phyloP scores from a whole-genome alignment of 2,888 invertebrate species.

The Tyria jacobaeae region DNA sequence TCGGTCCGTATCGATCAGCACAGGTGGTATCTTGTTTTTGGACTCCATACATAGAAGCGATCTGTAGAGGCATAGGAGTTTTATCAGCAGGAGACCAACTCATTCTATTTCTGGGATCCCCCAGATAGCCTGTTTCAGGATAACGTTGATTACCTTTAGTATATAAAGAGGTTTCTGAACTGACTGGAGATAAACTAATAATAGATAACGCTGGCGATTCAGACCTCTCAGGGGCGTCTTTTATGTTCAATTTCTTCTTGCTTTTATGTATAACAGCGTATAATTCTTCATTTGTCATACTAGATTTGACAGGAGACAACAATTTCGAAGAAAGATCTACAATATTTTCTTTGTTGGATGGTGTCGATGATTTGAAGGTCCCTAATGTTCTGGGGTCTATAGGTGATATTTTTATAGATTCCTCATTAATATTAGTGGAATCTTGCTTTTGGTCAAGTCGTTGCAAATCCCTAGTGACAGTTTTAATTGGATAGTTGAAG shows the following conservation, averaged over 20 bases:
- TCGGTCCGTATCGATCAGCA: slow-evolving; percentile 88
- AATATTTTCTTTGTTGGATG: slow-evolving; percentile 84
- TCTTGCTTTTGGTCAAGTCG: slow-evolving; percentile 45
- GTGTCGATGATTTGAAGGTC: slow-evolving; percentile 90
- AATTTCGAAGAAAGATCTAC: slow-evolving; percentile 82
- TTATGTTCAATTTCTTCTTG: slow-evolving; percentile 90
- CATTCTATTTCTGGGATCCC: slow-evolving; percentile 85
- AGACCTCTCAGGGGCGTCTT: slow-evolving; percentile 81
- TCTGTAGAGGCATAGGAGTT: slow-evolving; percentile 63
- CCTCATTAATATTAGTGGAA: slow-evolving; percentile 55
- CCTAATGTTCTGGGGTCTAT: slow-evolving; percentile 88
- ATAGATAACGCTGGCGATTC: slow-evolving; percentile 80
- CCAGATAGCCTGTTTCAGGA: slow-evolving; percentile 88
- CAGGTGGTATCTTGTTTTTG: slow-evolving; percentile 82
- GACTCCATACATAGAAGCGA: slow-evolving; percentile 51
- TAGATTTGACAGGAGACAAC: slow-evolving; percentile 89
- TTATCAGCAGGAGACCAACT: slow-evolving; percentile 88
- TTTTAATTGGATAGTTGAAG: slow-evolving; percentile 57
- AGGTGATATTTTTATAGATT: slow-evolving; percentile 88
- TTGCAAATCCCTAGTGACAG: slow-evolving; percentile 46
- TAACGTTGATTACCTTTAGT: slow-evolving; percentile 78
- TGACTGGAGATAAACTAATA: slow-evolving; percentile 82
- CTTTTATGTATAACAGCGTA: slow-evolving; percentile 92
- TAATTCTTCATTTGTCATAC: slow-evolving; percentile 92
- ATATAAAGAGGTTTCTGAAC: slow-evolving; percentile 79